Percentiles rank a stretch among this genome's conserved stretches.
phyloP scores from a whole-genome alignment of 1,140 invertebrate species.

The Theocolax elegans region DNA sequence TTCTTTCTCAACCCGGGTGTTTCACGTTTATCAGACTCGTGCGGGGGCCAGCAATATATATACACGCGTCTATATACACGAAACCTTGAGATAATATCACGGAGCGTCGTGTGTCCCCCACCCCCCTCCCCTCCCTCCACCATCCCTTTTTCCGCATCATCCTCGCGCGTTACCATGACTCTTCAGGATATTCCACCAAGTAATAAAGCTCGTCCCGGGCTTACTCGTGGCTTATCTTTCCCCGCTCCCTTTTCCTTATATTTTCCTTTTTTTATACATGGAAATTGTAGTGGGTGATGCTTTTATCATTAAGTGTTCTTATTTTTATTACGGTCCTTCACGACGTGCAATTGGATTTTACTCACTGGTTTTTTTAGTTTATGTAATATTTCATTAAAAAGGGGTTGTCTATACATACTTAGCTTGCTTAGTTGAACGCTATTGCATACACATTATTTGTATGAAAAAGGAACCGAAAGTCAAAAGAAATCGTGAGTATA shows the following conservation, averaged over 20 bases:
- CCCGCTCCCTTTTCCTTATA: constrained; percentile 34
- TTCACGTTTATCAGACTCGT: constrained; percentile 28
- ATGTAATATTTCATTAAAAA: too few species aligned
- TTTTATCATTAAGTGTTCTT: too few species aligned
- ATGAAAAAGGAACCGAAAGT: too few species aligned
- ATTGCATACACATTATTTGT: too few species aligned
- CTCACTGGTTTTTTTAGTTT: too few species aligned
- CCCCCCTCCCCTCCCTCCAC: constrained; percentile 15
- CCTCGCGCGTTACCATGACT: constrained; percentile 34
- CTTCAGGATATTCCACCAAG: constrained; percentile 32
- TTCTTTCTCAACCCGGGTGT: background rate
- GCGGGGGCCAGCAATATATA: background rate
- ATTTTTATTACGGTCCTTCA: too few species aligned
- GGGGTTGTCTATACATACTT: too few species aligned
- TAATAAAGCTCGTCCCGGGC: constrained; percentile 29
- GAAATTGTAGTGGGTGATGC: background rate
- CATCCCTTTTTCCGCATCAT: constrained; percentile 37
- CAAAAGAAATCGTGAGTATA: too few species aligned
- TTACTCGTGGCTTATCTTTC: constrained; percentile 26
- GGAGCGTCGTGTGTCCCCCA: constrained; percentile 32
- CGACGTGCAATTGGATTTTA: too few species aligned
- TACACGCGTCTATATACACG: background rate
- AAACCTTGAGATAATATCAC: constrained; percentile 39
- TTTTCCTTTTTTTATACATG: background rate
- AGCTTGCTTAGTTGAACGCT: too few species aligned